phyloP scores from a whole-genome alignment of 2,888 invertebrate species.

The Lasioglossum calceatum region DNA sequence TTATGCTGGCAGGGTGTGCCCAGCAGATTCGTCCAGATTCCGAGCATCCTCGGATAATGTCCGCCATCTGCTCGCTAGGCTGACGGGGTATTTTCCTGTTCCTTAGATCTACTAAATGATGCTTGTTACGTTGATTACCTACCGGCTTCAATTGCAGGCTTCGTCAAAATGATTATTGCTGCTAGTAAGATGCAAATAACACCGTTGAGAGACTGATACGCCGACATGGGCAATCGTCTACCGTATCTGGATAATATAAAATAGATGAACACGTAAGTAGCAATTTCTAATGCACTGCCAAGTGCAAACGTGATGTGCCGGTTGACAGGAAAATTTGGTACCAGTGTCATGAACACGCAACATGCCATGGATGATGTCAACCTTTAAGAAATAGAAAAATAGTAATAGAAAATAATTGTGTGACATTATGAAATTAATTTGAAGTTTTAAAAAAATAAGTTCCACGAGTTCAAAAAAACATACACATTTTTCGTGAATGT shows the following conservation, averaged over 20 bases:
- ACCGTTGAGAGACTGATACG: conserved; percentile 83
- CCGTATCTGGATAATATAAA: conserved; percentile 83
- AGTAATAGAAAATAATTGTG: background rate
- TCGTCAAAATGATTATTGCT: conserved; percentile 74
- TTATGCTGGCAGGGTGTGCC: too few species aligned
- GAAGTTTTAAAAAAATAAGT: background rate
- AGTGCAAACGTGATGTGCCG: conserved; percentile 85
- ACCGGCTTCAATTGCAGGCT: conserved; percentile 69
- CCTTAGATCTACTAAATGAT: background rate
- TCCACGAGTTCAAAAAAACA: too few species aligned
- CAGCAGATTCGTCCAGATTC: too few species aligned
- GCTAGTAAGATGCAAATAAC: conserved; percentile 83
- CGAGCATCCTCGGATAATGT: too few species aligned
- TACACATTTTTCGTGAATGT: too few species aligned
- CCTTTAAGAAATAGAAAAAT: conserved; percentile 77
- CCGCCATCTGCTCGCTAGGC: too few species aligned
- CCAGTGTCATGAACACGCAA: conserved; percentile 83
- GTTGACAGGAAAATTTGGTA: conserved; percentile 84
- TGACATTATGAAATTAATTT: background rate
- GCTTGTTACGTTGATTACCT: conserved; percentile 33
- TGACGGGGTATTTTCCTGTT: background rate
- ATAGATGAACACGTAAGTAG: conserved; percentile 82
- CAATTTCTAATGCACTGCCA: conserved; percentile 85
- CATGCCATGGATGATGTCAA: conserved; percentile 84
- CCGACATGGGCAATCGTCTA: conserved; percentile 83